Percentiles rank a stretch among this genome's conserved stretches.
phyloP scores from a whole-genome alignment of 2,113 vertebrate species.

The Etheostoma spectabile region DNA sequence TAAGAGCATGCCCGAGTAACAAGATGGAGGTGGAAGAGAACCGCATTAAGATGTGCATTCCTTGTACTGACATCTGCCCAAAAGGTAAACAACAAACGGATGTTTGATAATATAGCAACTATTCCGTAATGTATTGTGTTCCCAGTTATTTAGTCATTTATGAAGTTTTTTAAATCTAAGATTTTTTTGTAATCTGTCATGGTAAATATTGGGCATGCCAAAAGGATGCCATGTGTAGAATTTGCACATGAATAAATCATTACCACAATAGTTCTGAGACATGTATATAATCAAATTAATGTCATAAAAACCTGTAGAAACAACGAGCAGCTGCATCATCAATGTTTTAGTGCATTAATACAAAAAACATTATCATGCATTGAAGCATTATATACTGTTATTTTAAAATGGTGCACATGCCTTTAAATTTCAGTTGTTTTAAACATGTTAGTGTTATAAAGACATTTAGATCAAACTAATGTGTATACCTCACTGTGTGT shows the following conservation, averaged over 20 bases:
- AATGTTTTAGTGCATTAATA: background rate
- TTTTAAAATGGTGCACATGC: background rate
- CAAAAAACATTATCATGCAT: background rate
- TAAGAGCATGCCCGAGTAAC: conserved; percentile 96
- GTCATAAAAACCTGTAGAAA: background rate
- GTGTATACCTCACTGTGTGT: conserved; percentile 16
- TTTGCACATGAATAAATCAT: background rate
- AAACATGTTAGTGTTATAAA: background rate
- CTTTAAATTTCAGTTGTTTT: background rate
- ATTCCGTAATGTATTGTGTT: background rate
- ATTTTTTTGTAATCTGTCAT: background rate
- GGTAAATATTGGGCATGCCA: background rate
- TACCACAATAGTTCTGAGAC: background rate
- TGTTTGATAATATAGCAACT: background rate
- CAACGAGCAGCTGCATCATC: background rate
- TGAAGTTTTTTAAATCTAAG: background rate
- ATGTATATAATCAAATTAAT: background rate
- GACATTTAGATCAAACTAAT: background rate
- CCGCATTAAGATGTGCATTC: conserved; percentile 96
- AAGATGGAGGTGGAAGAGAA: conserved; percentile 99
- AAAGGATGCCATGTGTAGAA: background rate
- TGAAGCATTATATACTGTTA: background rate
- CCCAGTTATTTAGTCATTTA: background rate
- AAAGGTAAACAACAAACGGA: conserved; percentile 87
- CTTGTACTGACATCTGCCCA: conserved; percentile 97